Evolutionary conservation across 2,113 vertebrate species (phyloP), one percentile per base, ranked within the genome.

Genomic region (Phycodurus eques): DNA sequence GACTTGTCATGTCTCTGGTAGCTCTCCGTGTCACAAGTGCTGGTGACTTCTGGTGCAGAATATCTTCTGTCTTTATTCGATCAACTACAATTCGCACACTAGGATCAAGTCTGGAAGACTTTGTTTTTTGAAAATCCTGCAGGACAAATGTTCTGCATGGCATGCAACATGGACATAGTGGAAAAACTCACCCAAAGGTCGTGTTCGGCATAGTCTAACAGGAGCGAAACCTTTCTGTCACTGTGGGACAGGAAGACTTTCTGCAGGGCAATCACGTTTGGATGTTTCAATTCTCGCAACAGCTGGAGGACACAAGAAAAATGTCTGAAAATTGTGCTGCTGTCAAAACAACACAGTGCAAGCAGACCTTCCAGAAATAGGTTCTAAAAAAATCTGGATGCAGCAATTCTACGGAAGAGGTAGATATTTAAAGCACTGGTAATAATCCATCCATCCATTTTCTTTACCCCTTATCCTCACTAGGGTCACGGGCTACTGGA

Each of bases 211-310:
- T 98, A 99, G 89, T 99, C 98, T 76, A 99, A 99, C 73, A 99
- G 94, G 84, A 99, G 96, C 97, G 97, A 99, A 49, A 99, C 98
- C 92, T 99, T 99, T 82, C 97, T 95, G 90, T 99, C 98, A 44
- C 96, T 97, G 74, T 99, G 98, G 80, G 97, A 99, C 87, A 99
- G 93, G 91, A 99, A 99, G 82, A 99, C 98, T 81, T 99, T 99
- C 85, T 99, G 97, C 89, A 99, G 95, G 85, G 98, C 97, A 88
- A 99, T 99, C 85, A 99, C 97, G 68, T 98, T 99, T 49, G 95
- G 95, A 89, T 99, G 98, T 90, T 99, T 99, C 81, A 99, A 93
- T 83, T 98, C 97, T 80, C 96, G 93, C 73, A 99, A 92, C 88
- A 99, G 93, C 97, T 99, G 93, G 54, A 94, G 94, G 83, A 94